Percentiles rank a stretch among this genome's conserved stretches.
Conservation (phyloP, 2,797 vertebrate species). For the Sebastes kiyomatsui region DNA sequence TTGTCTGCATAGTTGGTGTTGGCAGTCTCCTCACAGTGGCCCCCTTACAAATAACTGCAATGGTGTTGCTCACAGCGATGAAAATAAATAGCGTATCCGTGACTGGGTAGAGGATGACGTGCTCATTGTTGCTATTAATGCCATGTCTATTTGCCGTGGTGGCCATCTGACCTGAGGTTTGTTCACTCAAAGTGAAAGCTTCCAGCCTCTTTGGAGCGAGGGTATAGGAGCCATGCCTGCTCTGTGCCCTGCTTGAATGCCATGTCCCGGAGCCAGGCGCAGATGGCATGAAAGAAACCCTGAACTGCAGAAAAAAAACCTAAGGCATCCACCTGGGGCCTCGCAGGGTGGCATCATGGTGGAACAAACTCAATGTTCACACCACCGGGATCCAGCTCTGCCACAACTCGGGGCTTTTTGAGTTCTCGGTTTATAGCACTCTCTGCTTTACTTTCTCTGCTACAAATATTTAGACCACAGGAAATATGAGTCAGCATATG, state of each 20-base stretch:
- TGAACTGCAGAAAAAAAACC: conserved; percentile 66
- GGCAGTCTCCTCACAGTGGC: background rate
- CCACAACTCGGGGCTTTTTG: conserved; percentile 23
- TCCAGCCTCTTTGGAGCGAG: conserved; percentile 47
- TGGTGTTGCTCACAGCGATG: conserved; percentile 1
- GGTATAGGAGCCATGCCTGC: conserved; percentile 44
- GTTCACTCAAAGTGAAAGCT: conserved; percentile 51
- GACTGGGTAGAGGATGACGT: conserved; percentile 4
- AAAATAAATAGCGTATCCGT: conserved; percentile 27
- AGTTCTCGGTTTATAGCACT: conserved; percentile 16
- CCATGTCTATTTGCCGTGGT: conserved; percentile 28
- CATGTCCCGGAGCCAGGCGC: conserved; percentile 71
- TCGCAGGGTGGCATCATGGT: conserved; percentile 61
- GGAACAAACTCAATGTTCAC: conserved; percentile 67
- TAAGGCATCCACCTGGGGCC: conserved; percentile 67
- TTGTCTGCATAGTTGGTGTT: conserved; percentile 15
- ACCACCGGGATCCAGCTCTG: conserved; percentile 46
- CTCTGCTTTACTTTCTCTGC: conserved; percentile 19
- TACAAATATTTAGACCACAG: conserved; percentile 7
- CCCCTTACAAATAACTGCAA: conserved; percentile 21
- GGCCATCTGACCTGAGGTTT: conserved; percentile 55
- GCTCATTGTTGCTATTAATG: conserved; percentile 32
- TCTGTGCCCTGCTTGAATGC: conserved; percentile 63
- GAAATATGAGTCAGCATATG: conserved; percentile 3
- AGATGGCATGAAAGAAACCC: conserved; percentile 78